Evolutionary conservation across 2,888 invertebrate genomes (phyloP).

Genomic region (Chouioia cunea): DNA sequence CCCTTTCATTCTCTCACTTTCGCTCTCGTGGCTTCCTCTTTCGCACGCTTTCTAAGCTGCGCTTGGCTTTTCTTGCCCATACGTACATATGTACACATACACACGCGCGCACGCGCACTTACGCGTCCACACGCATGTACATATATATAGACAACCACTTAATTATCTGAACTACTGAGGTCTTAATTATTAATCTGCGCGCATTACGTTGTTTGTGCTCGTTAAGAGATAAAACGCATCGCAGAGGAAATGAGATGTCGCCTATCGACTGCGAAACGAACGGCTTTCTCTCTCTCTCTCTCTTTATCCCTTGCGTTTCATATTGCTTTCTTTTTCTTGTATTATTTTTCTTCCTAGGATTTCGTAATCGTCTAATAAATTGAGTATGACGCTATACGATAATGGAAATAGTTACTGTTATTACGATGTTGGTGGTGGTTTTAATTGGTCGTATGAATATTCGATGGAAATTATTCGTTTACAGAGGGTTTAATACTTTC

Average conservation of each 20-base stretch:
- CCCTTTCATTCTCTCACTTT: constrained; percentile 5
- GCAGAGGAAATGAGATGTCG: constrained; percentile 64
- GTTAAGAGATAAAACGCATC: constrained; percentile 58
- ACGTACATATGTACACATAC: too few relatives aligned
- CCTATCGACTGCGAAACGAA: constrained; percentile 57
- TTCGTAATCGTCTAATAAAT: not conserved
- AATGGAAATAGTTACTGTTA: too few relatives aligned
- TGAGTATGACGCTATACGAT: not conserved
- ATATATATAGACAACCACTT: constrained; percentile 54
- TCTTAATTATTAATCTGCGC: constrained; percentile 65
- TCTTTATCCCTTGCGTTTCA: not conserved
- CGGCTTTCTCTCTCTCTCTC: constrained; percentile 33
- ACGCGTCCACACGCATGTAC: too few relatives aligned
- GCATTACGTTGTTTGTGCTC: constrained; percentile 60
- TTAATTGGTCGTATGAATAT: too few relatives aligned
- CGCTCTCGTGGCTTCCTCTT: constrained; percentile 19
- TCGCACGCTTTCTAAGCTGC: constrained; percentile 35
- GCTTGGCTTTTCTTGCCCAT: constrained; percentile 28
- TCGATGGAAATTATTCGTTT: too few relatives aligned
- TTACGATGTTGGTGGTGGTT: too few relatives aligned
- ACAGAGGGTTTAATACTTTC: too few relatives aligned
- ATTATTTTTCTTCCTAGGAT: not conserved
- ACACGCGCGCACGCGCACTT: too few relatives aligned
- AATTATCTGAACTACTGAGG: constrained; percentile 61
- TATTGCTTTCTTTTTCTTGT: not conserved